phyloP scores from a whole-genome alignment of 2,888 invertebrate genomes.

The Apotomis betuletana region DNA sequence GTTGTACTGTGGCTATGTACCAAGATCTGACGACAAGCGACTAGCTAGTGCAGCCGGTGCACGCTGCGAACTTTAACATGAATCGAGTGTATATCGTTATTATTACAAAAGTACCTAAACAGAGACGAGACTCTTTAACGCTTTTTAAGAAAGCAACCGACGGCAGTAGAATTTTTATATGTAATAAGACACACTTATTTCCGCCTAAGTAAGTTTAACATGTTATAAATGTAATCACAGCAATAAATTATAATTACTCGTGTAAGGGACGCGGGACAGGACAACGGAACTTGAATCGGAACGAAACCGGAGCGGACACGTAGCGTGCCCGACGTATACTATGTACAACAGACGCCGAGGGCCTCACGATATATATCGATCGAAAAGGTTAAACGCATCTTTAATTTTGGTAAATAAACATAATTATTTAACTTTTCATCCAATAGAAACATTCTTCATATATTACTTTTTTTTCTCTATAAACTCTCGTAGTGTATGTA shows the following conservation, averaged over 20 bases:
- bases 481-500: constrained; percentile 74
- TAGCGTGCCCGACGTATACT: constrained; percentile 74
- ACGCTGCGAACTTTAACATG: constrained; percentile 50
- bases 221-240: constrained; percentile 81
- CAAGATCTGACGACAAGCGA: constrained; percentile 15
- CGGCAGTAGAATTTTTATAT: constrained; percentile 60
- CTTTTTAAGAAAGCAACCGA: constrained; percentile 58
- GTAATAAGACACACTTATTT: constrained; percentile 68
- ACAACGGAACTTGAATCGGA: constrained; percentile 71
- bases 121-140: constrained; percentile 51
- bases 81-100: constrained; percentile 51
- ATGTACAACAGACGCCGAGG: constrained; percentile 64
- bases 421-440: constrained; percentile 74
- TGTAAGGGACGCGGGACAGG: constrained; percentile 69
- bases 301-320: constrained; percentile 72
- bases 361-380: constrained; percentile 59
- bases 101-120: constrained; percentile 52
- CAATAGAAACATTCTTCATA: constrained; percentile 80
- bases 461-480: constrained; percentile 75
- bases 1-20: constrained; percentile 23
- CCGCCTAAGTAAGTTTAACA: constrained; percentile 71
- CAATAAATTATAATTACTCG: constrained; percentile 77
- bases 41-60: constrained; percentile 46
- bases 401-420: constrained; percentile 81
- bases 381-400: constrained; percentile 67